These are phyloP conservation scores for Crocuta crocuta DNA, from an alignment of 2,113 vertebrate species.

Conservation along the genomic window DNA sequence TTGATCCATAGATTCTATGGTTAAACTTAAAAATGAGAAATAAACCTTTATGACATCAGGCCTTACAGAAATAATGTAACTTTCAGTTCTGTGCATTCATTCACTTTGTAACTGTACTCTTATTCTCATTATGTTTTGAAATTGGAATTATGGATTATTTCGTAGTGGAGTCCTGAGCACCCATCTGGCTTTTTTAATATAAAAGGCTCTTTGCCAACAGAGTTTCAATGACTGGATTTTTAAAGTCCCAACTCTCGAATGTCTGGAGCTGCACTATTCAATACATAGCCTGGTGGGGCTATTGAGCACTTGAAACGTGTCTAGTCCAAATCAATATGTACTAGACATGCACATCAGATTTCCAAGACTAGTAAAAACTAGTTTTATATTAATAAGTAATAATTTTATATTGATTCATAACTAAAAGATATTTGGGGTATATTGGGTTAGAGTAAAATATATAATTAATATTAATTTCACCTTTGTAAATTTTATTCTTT, in stretches of 20 bases:
- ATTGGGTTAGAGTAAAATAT: not conserved
- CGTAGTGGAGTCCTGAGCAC: not conserved
- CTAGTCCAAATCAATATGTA: not conserved
- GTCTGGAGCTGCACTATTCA: not conserved
- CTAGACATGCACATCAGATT: not conserved
- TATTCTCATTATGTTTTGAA: conserved; percentile 20
- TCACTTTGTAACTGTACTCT: not conserved
- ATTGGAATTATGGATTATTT: conserved; percentile 30
- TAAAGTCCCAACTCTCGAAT: not conserved
- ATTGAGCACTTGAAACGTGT: not conserved
- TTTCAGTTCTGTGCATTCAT: not conserved
- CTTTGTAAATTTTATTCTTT: not conserved
- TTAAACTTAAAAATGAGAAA: not conserved
- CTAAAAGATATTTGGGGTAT: not conserved
- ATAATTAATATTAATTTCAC: not conserved
- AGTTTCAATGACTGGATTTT: conserved; percentile 59
- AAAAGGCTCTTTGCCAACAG: conserved; percentile 26
- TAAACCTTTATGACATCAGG: not conserved
- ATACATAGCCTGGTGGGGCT: not conserved
- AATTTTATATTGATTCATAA: not conserved
- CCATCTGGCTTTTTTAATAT: conserved; percentile 6
- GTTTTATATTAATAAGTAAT: not conserved
- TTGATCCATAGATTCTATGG: not conserved
- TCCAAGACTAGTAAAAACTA: not conserved
- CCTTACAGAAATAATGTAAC: not conserved